These are phyloP conservation scores for Emydoidea blandingii DNA, from an alignment of 2,797 vertebrate genomes.

Conservation along the genomic window DNA sequence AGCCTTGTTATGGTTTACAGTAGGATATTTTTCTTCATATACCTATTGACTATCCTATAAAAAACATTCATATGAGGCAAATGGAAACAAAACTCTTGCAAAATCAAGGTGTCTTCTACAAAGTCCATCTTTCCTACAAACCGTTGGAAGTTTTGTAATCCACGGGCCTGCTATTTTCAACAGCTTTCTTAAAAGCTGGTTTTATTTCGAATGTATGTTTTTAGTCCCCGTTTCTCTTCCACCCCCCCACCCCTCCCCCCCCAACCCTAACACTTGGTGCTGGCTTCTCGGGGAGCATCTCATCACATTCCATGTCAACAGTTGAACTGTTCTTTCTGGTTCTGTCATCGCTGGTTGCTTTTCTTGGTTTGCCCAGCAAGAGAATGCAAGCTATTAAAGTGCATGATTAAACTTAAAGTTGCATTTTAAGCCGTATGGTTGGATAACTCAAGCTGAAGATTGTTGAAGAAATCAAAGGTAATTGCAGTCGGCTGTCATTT, in stretches of 20 bases:
- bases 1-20: background rate
- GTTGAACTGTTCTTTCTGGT: background rate
- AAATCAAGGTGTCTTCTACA: background rate
- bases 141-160: background rate
- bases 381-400: background rate
- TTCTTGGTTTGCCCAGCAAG: background rate
- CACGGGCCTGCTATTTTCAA: background rate
- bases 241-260: rapidly evolving
- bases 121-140: background rate
- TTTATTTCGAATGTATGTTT: background rate
- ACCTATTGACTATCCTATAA: background rate
- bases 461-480: background rate
- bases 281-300: background rate
- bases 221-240: background rate
- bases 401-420: background rate
- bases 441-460: background rate
- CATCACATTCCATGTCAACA: background rate
- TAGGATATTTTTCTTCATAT: background rate
- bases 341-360: background rate
- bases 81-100: background rate
- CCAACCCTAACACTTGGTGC: background rate
- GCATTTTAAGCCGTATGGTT: background rate
- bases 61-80: background rate
- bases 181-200: background rate
- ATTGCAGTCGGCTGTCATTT: background rate